Conservation (phyloP, 2,797 vertebrate genomes). For the Paedocypris micromegethes region DNA sequence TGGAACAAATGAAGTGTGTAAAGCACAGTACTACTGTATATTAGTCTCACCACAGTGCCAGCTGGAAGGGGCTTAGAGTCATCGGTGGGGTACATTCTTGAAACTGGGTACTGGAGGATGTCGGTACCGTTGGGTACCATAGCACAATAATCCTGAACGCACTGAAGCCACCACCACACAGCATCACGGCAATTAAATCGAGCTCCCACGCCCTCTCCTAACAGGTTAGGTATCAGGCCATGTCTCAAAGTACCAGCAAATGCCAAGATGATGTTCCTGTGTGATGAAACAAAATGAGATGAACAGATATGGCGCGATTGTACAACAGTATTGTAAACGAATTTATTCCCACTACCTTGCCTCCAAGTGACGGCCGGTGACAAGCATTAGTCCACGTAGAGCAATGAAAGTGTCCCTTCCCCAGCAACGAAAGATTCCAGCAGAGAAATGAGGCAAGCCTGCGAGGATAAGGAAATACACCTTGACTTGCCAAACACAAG, state of each 20-base stretch:
- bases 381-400: slow-evolving; percentile 84
- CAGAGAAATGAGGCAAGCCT: slow-evolving; percentile 95
- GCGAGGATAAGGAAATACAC: background rate
- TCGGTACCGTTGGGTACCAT: slow-evolving; percentile 76
- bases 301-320: no score
- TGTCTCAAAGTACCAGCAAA: slow-evolving; percentile 87
- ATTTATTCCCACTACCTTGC: slow-evolving; percentile 64
- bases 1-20: no score
- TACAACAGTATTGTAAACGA: background rate
- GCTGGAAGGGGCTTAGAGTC: slow-evolving; percentile 66
- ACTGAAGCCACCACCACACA: slow-evolving; percentile 99
- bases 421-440: slow-evolving; percentile 95
- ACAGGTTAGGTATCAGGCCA: slow-evolving; percentile 93
- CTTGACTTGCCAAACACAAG: no score
- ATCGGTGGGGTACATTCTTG: slow-evolving; percentile 88
- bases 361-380: slow-evolving; percentile 83
- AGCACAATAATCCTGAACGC: slow-evolving; percentile 84
- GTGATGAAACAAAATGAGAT: slow-evolving; percentile 36
- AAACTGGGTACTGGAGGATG: slow-evolving; percentile 82
- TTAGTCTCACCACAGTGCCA: slow-evolving; percentile 37
- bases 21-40: no score
- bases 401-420: slow-evolving; percentile 95
- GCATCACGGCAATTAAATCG: slow-evolving; percentile 94
- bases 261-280: slow-evolving; percentile 90
- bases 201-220: slow-evolving; percentile 83